A percentile compares a stretch with the other conserved stretches of the same genome.
phyloP scores from a whole-genome alignment of 2,113 vertebrate species.

The Microtus montanus region DNA sequence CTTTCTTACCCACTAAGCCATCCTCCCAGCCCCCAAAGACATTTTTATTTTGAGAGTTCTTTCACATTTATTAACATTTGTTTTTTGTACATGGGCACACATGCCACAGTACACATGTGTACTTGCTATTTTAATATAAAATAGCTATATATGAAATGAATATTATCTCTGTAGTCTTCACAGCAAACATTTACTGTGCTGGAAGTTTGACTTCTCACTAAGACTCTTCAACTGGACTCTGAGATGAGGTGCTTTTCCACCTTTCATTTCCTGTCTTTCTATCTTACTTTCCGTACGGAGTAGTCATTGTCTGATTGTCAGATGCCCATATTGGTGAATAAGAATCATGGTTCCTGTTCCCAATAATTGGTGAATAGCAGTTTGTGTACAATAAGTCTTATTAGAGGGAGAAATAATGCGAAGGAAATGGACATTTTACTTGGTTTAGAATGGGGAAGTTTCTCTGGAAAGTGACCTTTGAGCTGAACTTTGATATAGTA shows the following conservation, averaged over 20 bases:
- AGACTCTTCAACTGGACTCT: neutral
- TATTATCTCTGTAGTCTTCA: neutral
- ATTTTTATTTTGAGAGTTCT: neutral
- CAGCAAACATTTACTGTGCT: neutral
- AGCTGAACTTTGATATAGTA: conserved; percentile 48
- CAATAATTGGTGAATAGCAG: conserved; percentile 26
- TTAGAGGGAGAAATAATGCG: neutral
- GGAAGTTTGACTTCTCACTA: neutral
- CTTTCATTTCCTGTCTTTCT: neutral
- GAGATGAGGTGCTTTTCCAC: neutral
- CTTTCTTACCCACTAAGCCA: neutral
- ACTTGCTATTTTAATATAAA: neutral
- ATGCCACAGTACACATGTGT: neutral
- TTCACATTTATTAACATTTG: neutral
- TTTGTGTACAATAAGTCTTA: conserved; percentile 11
- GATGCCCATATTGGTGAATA: conserved; percentile 1
- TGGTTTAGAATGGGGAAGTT: neutral
- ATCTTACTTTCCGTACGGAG: too few relatives aligned
- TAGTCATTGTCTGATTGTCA: neutral
- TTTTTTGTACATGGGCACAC: neutral
- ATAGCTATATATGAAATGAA: neutral
- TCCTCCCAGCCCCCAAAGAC: neutral
- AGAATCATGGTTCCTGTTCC: neutral
- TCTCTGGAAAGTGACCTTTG: conserved; percentile 6
- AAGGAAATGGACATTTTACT: conserved; percentile 52